Evolutionary conservation across 2,888 invertebrate species (phyloP), one percentile per base, ranked within the genome.

Genomic region (Alentia gelatinosa): DNA sequence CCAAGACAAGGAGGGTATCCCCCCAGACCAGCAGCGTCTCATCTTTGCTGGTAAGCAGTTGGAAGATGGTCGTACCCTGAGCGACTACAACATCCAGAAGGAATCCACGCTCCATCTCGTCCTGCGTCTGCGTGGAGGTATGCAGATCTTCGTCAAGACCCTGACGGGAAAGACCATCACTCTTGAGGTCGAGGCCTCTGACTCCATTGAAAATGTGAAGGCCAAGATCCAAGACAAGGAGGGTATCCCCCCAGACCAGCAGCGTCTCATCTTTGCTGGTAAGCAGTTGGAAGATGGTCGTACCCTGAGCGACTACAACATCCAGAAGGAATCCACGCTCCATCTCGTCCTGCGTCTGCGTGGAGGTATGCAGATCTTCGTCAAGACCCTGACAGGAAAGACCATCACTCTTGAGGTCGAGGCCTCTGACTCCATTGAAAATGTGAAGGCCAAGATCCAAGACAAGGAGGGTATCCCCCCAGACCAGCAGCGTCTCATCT

Each of bases 251-350:
- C 95, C 96, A 90, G 96, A 96, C 92, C 96, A 96, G 93, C 96
- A 96, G 94, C 94, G 96, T 91, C 93, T 96, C 94, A 96, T 96
- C 96, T 99, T 99, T 96, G 98, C 98, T 94, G 99, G 99, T 91
- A 99, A 98, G 96, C 99, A 99, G 96, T 96, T 99, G 95, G 99
- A 99, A 97, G 99, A 99, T 97, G 99, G 98, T 1, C 97, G 98
- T 89, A 98, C 98, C 0, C 97, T 99, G 47, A 98, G 98, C 0
- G 99, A 99, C 96, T 98, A 98, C 96, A 98, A 98, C 96, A 98
- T 99, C 95, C 98, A 99, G 96, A 98, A 98, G 96, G 98, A 98
- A 96, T 99, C 99, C 0, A 99, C 99, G 19, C 97, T 99, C 93
- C 99, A 99, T 96, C 94, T 97, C 97, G 99, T 99, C 92, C 97